These are phyloP conservation scores for Trichosurus vulpecula DNA, from an alignment of 2,797 vertebrate species.

Conservation along the genomic window DNA sequence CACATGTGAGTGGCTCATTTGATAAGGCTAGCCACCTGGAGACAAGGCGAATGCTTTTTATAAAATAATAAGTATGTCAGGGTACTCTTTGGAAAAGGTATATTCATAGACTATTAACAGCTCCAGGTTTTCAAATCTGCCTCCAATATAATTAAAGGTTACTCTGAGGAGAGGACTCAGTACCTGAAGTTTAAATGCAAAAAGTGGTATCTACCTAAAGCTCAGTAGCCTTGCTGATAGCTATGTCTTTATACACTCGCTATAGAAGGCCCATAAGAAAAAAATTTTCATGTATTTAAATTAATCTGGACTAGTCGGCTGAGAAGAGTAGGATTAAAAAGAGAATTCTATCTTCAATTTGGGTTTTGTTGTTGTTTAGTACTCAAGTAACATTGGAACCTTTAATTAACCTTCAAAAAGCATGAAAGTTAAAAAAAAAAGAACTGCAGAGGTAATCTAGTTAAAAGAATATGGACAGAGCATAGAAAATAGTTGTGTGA, in stretches of 20 bases:
- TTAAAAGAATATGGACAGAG: background rate
- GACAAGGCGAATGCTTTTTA: slow-evolving; percentile 23
- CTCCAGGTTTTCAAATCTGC: slow-evolving; percentile 28
- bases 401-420: background rate
- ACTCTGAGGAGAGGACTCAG: background rate
- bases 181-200: slow-evolving; percentile 3
- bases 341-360: background rate
- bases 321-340: background rate
- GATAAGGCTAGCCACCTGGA: slow-evolving; percentile 2
- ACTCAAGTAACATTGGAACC: background rate
- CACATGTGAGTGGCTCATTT: slow-evolving; percentile 5
- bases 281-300: background rate
- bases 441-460: background rate
- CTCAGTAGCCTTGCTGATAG: background rate
- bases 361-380: background rate
- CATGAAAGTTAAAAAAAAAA: background rate
- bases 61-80: slow-evolving; percentile 24
- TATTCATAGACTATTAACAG: background rate
- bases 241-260: background rate
- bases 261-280: slow-evolving; percentile 23
- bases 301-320: background rate
- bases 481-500: background rate
- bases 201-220: slow-evolving; percentile 28
- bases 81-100: slow-evolving; percentile 35
- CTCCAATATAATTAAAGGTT: background rate